Conservation (phyloP, 2,888 invertebrate genomes). For the Synergus japonicus region DNA sequence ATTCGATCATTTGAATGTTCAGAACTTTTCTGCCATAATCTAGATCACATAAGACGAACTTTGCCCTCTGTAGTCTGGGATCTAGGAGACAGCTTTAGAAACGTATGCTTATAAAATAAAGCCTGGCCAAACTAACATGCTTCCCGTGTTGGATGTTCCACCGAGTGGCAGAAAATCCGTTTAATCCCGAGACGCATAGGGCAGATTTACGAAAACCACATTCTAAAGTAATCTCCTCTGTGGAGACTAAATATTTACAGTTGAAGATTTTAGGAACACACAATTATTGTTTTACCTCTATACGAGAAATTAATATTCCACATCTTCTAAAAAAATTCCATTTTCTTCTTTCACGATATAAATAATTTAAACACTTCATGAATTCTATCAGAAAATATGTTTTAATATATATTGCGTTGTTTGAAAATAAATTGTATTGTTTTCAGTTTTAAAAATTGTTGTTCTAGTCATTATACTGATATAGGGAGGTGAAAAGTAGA, state of each 20-base stretch:
- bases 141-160: background rate
- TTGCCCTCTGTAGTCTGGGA: slow-evolving; percentile 15
- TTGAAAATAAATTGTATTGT: no score
- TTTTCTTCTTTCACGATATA: no score
- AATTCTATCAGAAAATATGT: no score
- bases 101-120: slow-evolving; percentile 33
- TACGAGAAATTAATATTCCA: background rate
- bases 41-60: slow-evolving; percentile 8
- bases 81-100: slow-evolving; percentile 19
- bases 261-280: background rate
- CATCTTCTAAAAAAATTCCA: no score
- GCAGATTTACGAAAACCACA: slow-evolving; percentile 30
- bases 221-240: slow-evolving; percentile 7
- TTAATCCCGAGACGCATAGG: slow-evolving; percentile 26
- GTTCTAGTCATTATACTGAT: no score
- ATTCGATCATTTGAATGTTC: no score
- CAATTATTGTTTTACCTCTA: background rate
- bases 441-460: no score
- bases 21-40: background rate
- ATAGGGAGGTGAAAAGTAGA: background rate
- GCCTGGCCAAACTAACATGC: slow-evolving; percentile 2
- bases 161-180: slow-evolving; percentile 23
- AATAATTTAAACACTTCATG: no score
- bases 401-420: no score
- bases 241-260: background rate